Base-by-base conservation (phyloP, 30 jellyfish, hydroid and myxozoan species). In the Hydractinia symbiolongicarpus region DNA sequence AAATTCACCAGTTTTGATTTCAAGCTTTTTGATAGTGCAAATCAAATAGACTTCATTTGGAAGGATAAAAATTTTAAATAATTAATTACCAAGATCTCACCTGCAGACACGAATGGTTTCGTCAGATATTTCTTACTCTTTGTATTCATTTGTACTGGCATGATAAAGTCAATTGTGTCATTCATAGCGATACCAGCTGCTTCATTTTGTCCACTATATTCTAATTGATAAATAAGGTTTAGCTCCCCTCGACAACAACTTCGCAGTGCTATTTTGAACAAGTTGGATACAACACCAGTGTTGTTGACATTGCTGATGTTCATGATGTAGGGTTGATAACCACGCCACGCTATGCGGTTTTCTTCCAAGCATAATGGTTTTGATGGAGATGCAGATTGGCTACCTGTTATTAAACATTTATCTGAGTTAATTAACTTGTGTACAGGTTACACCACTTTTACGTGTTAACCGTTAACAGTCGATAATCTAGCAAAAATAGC, bases 201-300 rank as follows among this genome's bases (percentile, higher is more conserved):
- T n/a, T 13, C 60, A 20, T 50, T 50, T 50, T 71, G 80, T 53
- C 17, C 61, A 6, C 51, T 30, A 15, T 19, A 71, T 71, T 71
- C 60, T 14, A 20, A 30, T 19, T n/a, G 60, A 5, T n/a, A 71
- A n/a, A 19, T 60, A 13, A 71, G n/a, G 9, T 71, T 7, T 6
- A 71, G 61, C 8, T 71, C 53, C 51, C 80, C 80, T 19, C 80
- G 80, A 71, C 80, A 71, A 3, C 80, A 71, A 20, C 60, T 50
- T 50, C 80, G 44, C 3, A 71, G 55, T 53, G 80, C 44, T 53
- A 7, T 19, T 7, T 0, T 50, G 13, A 71, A 19, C 9, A 71
- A 20, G 13, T 71, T 40, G 9, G 80, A 50, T 5, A 71, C 61
- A 14, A 71, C 15, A 20, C 80, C 80, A 6, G 74, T n/a, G 19